Percentiles rank a stretch among this genome's conserved stretches.
Conservation (phyloP, 2,113 vertebrate genomes). For the Albula glossodonta region DNA sequence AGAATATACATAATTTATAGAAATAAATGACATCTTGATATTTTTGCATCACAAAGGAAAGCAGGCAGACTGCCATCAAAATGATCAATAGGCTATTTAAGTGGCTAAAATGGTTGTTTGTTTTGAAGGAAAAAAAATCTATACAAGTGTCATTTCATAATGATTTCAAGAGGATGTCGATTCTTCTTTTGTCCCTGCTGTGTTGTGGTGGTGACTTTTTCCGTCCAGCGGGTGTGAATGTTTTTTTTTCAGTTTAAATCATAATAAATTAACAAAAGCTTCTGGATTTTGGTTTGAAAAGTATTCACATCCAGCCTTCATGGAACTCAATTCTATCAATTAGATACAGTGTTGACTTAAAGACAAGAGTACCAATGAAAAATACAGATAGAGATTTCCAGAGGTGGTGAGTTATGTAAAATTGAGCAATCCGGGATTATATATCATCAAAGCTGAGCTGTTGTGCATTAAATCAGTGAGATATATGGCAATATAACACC, state of each 20-base stretch:
- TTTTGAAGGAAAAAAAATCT: slow-evolving; percentile 51
- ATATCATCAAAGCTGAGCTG: background rate
- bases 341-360: too few species aligned
- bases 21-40: slow-evolving; percentile 8
- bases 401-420: background rate
- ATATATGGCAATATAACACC: too few species aligned
- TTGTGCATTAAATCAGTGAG: background rate
- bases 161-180: slow-evolving; percentile 48
- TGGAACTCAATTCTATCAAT: too few species aligned
- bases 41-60: slow-evolving; percentile 33
- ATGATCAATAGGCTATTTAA: slow-evolving; percentile 52
- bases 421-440: background rate
- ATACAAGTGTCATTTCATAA: slow-evolving; percentile 44
- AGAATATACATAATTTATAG: slow-evolving; percentile 14
- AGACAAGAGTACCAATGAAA: background rate
- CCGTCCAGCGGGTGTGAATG: slow-evolving; percentile 26
- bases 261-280: slow-evolving; percentile 1
- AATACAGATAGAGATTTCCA: background rate
- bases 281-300: background rate
- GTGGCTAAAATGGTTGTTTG: slow-evolving; percentile 57
- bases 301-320: background rate
- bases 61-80: slow-evolving; percentile 46
- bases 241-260: slow-evolving; percentile 18
- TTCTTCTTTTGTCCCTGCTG: slow-evolving; percentile 32
- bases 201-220: slow-evolving; percentile 22